These are phyloP conservation scores for Neodontobutis hainanensis DNA, from an alignment of 2,113 vertebrate species.

Conservation along the genomic window DNA sequence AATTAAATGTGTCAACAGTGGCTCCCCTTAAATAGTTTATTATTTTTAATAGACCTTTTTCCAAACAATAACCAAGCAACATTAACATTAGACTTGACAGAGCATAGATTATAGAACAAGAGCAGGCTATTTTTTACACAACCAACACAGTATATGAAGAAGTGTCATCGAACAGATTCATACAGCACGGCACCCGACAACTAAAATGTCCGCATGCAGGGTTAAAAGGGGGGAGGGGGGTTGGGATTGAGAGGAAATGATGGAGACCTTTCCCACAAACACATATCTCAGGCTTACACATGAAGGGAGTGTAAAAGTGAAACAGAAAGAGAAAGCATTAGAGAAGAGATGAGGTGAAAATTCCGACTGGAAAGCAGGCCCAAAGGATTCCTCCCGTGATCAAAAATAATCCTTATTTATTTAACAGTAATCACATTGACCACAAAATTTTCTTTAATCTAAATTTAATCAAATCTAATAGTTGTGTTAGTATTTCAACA, in stretches of 20 bases:
- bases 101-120: conserved; percentile 16
- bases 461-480: too few species aligned
- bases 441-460: too few species aligned
- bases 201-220: conserved; percentile 57
- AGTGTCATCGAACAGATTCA: background rate
- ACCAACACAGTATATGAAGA: conserved; percentile 17
- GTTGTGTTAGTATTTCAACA: too few species aligned
- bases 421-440: too few species aligned
- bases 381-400: background rate
- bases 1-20: too few species aligned
- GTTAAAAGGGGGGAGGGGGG: conserved; percentile 4
- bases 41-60: too few species aligned
- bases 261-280: conserved; percentile 12
- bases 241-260: conserved; percentile 17
- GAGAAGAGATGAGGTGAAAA: conserved; percentile 12
- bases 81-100: background rate
- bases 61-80: too few species aligned
- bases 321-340: conserved; percentile 26
- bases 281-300: conserved; percentile 9
- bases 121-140: conserved; percentile 3
- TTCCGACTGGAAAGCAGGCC: conserved; percentile 15
- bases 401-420: too few species aligned
- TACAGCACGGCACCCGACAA: conserved; percentile 12
- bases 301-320: conserved; percentile 15
- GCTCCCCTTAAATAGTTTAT: too few species aligned